A percentile compares a stretch with the other conserved stretches of the same genome.
Evolutionary conservation across 2,888 invertebrate species (phyloP).

Genomic region (Epinotia bilunana): DNA sequence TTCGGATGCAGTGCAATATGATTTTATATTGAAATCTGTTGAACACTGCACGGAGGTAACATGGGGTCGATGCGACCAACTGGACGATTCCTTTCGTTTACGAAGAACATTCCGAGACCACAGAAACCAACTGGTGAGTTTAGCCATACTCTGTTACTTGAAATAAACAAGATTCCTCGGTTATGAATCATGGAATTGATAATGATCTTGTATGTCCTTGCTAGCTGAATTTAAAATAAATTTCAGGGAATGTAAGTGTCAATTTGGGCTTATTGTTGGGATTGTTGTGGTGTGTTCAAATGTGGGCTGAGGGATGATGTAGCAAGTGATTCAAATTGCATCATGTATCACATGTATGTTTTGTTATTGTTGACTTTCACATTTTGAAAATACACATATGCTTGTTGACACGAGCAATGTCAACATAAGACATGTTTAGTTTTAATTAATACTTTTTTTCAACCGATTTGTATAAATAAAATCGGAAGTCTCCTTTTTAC

Average conservation of each 20-base stretch:
- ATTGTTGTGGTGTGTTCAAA: neutral
- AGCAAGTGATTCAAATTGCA: conserved; percentile 10
- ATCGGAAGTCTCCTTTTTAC: too few relatives aligned
- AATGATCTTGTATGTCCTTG: conserved; percentile 58
- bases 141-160: conserved; percentile 40
- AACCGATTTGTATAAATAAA: neutral
- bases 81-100: conserved; percentile 85
- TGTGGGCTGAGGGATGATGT: neutral
- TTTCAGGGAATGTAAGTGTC: conserved; percentile 1
- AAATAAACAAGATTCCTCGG: conserved; percentile 56
- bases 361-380: conserved; percentile 14
- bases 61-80: conserved; percentile 87
- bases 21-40: conserved; percentile 59
- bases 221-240: conserved; percentile 42
- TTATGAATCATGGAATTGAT: conserved; percentile 61
- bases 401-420: too few relatives aligned
- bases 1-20: conserved; percentile 59
- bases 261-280: neutral
- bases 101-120: conserved; percentile 84
- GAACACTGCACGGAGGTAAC: conserved; percentile 54
- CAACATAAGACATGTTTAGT: neutral
- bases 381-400: neutral
- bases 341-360: neutral
- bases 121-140: conserved; percentile 82
- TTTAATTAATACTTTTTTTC: neutral